These are phyloP conservation scores for Eriosoma lanigerum DNA, from an alignment of 1,140 invertebrate species.

Conservation along the genomic window DNA sequence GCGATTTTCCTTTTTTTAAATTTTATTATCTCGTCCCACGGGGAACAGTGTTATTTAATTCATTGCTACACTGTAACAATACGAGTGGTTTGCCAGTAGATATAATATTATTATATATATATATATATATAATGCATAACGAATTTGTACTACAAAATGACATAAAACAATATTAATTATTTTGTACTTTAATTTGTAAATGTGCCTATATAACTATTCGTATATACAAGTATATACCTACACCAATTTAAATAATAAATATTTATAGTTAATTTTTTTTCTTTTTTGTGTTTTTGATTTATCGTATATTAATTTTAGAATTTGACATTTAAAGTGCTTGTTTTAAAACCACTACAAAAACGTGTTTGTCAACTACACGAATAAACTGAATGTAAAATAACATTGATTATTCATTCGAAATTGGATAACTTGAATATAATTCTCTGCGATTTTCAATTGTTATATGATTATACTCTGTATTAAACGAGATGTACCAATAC, in stretches of 20 bases:
- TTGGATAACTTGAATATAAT: too few relatives aligned
- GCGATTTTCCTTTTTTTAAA: neutral
- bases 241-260: too few relatives aligned
- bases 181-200: constrained; percentile 9
- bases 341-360: too few relatives aligned
- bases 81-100: neutral
- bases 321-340: neutral
- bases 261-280: neutral
- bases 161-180: constrained; percentile 20
- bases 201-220: neutral
- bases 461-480: too few relatives aligned
- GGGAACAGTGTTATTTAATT: neutral
- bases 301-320: neutral
- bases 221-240: too few relatives aligned
- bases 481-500: too few relatives aligned
- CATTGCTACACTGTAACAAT: neutral
- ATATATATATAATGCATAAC: neutral
- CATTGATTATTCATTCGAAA: too few relatives aligned
- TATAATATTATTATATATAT: too few relatives aligned
- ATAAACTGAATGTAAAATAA: too few relatives aligned
- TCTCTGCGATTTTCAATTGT: too few relatives aligned
- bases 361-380: too few relatives aligned
- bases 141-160: neutral
- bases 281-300: neutral
- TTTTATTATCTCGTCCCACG: constrained; percentile 5